A percentile compares a stretch with the other conserved stretches of the same genome.
Evolutionary conservation across 2,888 invertebrate species (phyloP).

Genomic region (Agriopis leucophaearia): DNA sequence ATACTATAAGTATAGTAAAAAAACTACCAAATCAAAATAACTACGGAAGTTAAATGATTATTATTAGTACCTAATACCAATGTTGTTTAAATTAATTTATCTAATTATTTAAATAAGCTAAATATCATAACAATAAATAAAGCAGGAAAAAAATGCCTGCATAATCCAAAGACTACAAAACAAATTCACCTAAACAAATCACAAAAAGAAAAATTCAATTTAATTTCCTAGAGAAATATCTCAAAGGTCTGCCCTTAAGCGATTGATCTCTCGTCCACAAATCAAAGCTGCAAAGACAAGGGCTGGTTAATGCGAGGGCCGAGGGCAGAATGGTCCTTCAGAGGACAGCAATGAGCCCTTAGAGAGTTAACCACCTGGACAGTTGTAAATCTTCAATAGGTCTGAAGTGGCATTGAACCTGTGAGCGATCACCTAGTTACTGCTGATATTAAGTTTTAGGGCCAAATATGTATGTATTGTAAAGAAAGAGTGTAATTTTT

Average conservation of each 20-base stretch:
- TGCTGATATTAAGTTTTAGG: too few relatives aligned
- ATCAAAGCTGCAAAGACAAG: constrained; percentile 77
- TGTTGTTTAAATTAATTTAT: neutral
- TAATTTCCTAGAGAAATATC: constrained; percentile 44
- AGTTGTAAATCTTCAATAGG: constrained; percentile 42
- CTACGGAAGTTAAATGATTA: neutral
- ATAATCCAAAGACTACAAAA: constrained; percentile 13
- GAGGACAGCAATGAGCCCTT: constrained; percentile 43
- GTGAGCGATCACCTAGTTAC: constrained; percentile 16
- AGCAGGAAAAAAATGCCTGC: constrained; percentile 14
- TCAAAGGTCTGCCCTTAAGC: constrained; percentile 59
- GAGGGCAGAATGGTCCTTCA: constrained; percentile 55
- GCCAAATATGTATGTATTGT: too few relatives aligned
- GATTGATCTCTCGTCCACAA: constrained; percentile 77
- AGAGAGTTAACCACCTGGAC: constrained; percentile 48
- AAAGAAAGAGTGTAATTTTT: too few relatives aligned
- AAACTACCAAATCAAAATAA: neutral
- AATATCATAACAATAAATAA: constrained; percentile 1
- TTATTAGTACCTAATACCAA: neutral
- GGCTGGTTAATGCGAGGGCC: constrained; percentile 73
- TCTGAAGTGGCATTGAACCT: neutral
- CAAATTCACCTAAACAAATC: constrained; percentile 36
- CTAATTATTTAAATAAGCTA: constrained; percentile 1
- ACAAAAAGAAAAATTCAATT: constrained; percentile 47
- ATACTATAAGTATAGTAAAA: neutral